Evolutionary conservation across 1,140 invertebrate genomes (phyloP).

Genomic region (Pantala flavescens): DNA sequence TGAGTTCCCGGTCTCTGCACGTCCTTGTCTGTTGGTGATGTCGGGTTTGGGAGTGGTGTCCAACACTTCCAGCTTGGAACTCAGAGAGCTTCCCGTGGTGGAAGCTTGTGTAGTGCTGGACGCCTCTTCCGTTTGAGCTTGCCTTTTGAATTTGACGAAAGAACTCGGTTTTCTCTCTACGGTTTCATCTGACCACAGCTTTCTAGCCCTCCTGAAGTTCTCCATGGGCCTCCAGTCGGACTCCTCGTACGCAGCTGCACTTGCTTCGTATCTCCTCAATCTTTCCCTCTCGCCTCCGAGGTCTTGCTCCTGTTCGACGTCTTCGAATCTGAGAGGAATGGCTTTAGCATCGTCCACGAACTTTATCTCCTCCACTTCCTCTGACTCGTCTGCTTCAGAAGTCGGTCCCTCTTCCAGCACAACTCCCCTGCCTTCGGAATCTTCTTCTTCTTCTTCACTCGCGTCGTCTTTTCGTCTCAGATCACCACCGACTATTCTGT

Average conservation of each 20-base stretch:
- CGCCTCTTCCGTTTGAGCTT: background rate
- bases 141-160: background rate
- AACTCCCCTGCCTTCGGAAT: background rate
- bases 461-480: background rate
- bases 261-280: background rate
- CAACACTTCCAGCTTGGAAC: background rate
- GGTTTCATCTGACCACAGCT: background rate
- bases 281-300: background rate
- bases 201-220: background rate
- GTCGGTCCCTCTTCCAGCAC: background rate
- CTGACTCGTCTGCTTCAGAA: background rate
- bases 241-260: background rate
- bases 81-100: background rate
- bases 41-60: background rate
- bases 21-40: background rate
- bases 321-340: background rate
- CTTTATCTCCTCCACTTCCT: background rate
- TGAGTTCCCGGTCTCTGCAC: background rate
- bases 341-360: background rate
- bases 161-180: background rate
- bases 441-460: background rate
- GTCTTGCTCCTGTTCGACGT: background rate
- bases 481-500: conserved; percentile 47
- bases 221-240: background rate
- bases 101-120: background rate